These are phyloP conservation scores for Romanomermis culicivorax DNA, from an alignment of 2,888 invertebrate species.

Conservation along the genomic window DNA sequence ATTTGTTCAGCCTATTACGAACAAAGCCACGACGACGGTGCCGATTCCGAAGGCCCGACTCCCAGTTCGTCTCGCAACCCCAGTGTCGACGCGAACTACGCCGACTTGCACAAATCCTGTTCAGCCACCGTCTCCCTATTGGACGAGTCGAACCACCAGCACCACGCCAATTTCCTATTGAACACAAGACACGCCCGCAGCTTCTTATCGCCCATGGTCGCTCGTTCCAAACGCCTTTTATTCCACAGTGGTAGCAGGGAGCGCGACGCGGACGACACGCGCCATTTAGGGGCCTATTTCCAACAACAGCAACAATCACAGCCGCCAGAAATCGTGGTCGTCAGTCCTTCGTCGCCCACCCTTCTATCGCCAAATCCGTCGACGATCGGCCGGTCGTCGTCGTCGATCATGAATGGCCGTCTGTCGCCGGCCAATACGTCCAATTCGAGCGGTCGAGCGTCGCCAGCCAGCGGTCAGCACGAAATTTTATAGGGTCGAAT, in stretches of 20 bases:
- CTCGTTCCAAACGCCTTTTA: neutral
- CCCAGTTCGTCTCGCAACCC: neutral
- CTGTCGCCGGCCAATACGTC: neutral
- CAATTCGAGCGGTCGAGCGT: neutral
- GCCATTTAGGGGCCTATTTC: neutral
- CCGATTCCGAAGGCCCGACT: neutral
- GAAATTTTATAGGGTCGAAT: too few relatives aligned
- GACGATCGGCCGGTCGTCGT: too few relatives aligned
- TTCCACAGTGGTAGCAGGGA: neutral
- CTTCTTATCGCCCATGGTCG: neutral
- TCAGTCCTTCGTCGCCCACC: neutral
- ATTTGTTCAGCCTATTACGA: neutral
- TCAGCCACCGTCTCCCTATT: neutral
- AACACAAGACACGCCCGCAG: neutral
- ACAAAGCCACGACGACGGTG: neutral
- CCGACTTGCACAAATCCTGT: neutral
- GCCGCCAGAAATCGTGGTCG: constrained; percentile 3
- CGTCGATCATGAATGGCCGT: too few relatives aligned
- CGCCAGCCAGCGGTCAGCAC: neutral
- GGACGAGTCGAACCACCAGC: too few relatives aligned
- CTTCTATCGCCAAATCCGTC: neutral
- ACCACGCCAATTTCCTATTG: too few relatives aligned
- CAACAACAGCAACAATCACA: neutral
- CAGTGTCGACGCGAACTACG: neutral
- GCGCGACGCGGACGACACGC: neutral